Base-by-base conservation (phyloP, 2,113 vertebrate species). In the Hystrix brachyura region DNA sequence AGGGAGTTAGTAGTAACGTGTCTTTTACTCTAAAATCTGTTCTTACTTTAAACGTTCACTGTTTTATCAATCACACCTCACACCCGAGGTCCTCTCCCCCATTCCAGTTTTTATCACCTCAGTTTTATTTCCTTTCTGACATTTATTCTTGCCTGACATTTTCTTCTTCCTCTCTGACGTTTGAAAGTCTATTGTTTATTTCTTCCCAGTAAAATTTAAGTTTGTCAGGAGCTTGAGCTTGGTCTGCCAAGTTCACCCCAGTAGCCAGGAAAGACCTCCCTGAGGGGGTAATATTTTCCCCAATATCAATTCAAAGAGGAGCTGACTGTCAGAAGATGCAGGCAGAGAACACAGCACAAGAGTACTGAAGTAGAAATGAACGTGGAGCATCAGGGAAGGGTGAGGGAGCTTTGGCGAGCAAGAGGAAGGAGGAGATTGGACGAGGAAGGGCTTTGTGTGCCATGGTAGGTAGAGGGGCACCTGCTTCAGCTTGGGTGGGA, bases 401-500 rank as follows among this genome's bases (percentile, higher is more conserved):
- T 23, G 23, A 65, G 34, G 10, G 55, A 10, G 0, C 46, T 76
- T 64, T 46, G 8, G 0, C 5, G 23, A 57, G 51, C 12, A 1
- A 62, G 62, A 43, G 23, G 32, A 10, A 87, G 1, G 23, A 29
- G 3, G 15, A 32, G 11, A 25, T 3, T 38, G 53, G 53, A 65
- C 27, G 32, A 34, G 0, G 10, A 34, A 57, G 72, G n/a, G 38
- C 9, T 23, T 23, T 59, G 32, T n/a, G 21, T 1, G 0, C 38
- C 38, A 2, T 0, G 11, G 14, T 1, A 1, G 0, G 27, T 0
- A 55, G 9, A 43, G 38, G 27, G 46, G 19, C 38, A 71, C 32
- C 69, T 23, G 32, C 25, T 59, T 12, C 8, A 43, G 89, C 1
- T 15, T 5, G 15, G 17, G 15, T 0, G 1, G 29, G n/a, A 57